These are phyloP conservation scores for Seira musarum DNA, from an alignment of 2,888 invertebrate species.

Conservation along the genomic window DNA sequence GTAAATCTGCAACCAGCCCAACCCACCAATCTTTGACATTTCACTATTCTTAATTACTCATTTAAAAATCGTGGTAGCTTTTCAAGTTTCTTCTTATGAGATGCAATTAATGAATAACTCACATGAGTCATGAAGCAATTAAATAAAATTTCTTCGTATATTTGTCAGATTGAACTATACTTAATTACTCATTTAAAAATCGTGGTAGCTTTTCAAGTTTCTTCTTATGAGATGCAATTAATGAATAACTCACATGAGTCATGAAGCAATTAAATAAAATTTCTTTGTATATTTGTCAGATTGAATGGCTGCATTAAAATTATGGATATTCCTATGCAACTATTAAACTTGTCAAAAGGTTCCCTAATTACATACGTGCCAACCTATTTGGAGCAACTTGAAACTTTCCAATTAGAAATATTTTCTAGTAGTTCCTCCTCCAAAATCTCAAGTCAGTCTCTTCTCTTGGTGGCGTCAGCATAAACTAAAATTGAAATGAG, in stretches of 20 bases:
- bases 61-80: not conserved
- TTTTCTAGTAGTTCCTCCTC: not conserved
- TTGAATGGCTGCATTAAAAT: not conserved
- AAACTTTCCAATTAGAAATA: not conserved
- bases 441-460: not conserved
- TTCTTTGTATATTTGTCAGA: not conserved
- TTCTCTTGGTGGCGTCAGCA: not conserved
- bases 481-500: conserved; percentile 4
- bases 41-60: not conserved
- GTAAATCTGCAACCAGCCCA: too few species aligned
- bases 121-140: not conserved
- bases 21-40: too few species aligned
- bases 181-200: not conserved
- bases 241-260: too few species aligned
- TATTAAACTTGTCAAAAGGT: not conserved
- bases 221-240: too few species aligned
- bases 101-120: too few species aligned
- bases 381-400: not conserved
- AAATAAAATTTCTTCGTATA: not conserved
- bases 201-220: not conserved
- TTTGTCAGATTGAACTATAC: not conserved
- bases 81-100: not conserved
- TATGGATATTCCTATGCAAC: not conserved
- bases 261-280: not conserved
- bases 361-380: not conserved